A percentile compares a stretch with the other conserved stretches of the same genome.
These are phyloP conservation scores for Drosophila triauraria DNA, from an alignment of 1,140 invertebrate genomes.

Conservation along the genomic window DNA sequence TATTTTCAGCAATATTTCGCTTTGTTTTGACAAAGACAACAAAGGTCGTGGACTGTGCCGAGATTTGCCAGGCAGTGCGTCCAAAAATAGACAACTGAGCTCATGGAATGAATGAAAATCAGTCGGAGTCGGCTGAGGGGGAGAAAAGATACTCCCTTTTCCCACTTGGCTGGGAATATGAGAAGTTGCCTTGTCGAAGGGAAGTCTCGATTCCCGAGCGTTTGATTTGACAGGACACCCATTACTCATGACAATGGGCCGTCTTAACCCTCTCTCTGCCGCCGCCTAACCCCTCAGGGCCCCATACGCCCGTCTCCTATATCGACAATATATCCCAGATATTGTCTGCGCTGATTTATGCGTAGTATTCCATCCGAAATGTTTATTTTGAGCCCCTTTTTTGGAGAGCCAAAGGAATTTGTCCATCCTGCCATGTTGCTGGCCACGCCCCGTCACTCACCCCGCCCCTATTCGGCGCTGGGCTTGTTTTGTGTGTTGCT, in stretches of 20 bases:
- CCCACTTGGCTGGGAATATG: neutral
- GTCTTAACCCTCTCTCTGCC: constrained; percentile 2
- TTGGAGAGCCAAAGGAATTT: constrained; percentile 48
- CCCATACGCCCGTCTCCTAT: constrained; percentile 3
- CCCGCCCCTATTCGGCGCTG: constrained; percentile 15
- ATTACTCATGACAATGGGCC: constrained; percentile 44
- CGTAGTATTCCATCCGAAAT: constrained; percentile 22
- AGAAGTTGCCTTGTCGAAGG: constrained; percentile 3
- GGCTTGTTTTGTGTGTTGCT: constrained; percentile 64
- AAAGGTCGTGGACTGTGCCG: constrained; percentile 28
- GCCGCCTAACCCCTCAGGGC: neutral
- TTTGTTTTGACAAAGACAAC: constrained; percentile 61
- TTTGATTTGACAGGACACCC: constrained; percentile 28
- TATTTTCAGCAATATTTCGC: constrained; percentile 47
- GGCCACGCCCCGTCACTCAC: constrained; percentile 62
- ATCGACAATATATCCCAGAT: constrained; percentile 45
- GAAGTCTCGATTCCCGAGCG: constrained; percentile 14
- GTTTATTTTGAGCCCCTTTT: constrained; percentile 54
- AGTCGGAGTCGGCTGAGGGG: neutral
- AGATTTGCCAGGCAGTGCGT: constrained; percentile 30
- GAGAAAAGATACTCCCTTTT: neutral
- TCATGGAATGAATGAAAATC: constrained; percentile 21
- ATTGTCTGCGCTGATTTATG: constrained; percentile 59
- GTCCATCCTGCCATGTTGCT: constrained; percentile 60
- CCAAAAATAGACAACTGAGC: constrained; percentile 47